These are phyloP conservation scores for Charina bottae DNA, from an alignment of 2,113 vertebrate genomes.

Conservation along the genomic window DNA sequence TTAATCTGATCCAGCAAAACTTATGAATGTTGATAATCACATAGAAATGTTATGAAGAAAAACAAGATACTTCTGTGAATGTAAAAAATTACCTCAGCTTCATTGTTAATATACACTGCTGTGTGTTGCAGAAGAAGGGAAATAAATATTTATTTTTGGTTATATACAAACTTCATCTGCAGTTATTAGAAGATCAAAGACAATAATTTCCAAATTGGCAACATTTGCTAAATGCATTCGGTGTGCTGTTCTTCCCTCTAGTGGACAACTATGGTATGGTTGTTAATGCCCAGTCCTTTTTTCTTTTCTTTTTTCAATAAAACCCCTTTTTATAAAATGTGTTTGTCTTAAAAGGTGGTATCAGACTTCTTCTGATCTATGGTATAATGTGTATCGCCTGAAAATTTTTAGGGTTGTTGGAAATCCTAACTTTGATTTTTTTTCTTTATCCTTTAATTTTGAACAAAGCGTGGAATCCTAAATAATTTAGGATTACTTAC, in stretches of 20 bases:
- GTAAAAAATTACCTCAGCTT: background rate
- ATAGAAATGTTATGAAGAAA: background rate
- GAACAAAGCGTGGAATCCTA: background rate
- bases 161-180: background rate
- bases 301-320: background rate
- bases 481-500: too few species aligned
- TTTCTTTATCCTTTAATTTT: background rate
- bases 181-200: background rate
- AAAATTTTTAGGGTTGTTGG: background rate
- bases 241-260: constrained; percentile 6
- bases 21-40: background rate
- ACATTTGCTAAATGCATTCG: background rate
- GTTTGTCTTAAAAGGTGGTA: background rate
- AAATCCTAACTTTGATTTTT: too few species aligned
- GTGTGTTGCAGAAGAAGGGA: background rate
- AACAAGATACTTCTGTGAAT: background rate
- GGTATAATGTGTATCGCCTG: background rate
- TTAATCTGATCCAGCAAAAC: background rate
- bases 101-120: background rate
- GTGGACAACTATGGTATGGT: background rate
- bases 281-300: background rate
- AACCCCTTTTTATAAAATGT: background rate
- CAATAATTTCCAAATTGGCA: background rate
- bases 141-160: background rate
- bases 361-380: background rate